Conservation (phyloP, 2,888 invertebrate genomes). For the Ischnura elegans region DNA sequence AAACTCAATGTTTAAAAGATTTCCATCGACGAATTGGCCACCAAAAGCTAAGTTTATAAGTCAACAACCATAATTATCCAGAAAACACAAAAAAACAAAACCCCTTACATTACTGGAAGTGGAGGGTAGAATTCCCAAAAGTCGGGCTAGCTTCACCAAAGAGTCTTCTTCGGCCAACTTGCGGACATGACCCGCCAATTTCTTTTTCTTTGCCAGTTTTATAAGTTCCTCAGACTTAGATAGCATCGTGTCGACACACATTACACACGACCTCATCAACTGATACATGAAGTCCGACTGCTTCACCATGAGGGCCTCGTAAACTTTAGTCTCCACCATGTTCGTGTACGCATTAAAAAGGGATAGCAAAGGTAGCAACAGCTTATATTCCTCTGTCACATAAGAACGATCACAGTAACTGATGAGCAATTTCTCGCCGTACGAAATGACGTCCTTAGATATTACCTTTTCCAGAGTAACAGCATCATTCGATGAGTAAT, state of each 20-base stretch:
- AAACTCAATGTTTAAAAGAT: background rate
- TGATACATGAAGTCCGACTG: constrained; percentile 28
- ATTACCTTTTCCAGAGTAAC: background rate
- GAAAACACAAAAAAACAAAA: background rate
- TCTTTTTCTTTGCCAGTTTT: constrained; percentile 3
- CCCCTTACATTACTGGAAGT: background rate
- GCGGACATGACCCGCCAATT: constrained; percentile 14
- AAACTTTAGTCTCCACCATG: background rate
- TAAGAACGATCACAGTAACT: background rate
- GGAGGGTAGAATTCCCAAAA: background rate
- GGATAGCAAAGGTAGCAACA: constrained; percentile 1
- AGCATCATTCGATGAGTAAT: background rate
- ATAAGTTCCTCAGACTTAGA: background rate
- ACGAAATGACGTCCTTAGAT: background rate
- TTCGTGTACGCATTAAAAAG: background rate
- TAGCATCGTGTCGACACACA: background rate
- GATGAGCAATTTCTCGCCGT: background rate
- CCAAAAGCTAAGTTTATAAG: too few species aligned
- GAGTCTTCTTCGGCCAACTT: background rate
- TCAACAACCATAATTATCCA: background rate
- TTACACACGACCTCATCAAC: constrained; percentile 45
- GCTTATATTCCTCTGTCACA: background rate
- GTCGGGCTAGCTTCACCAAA: background rate
- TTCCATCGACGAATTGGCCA: too few species aligned
- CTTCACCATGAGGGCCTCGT: background rate